These are phyloP conservation scores for Phasia obesa DNA, from an alignment of 2,888 invertebrate genomes.

Conservation along the genomic window DNA sequence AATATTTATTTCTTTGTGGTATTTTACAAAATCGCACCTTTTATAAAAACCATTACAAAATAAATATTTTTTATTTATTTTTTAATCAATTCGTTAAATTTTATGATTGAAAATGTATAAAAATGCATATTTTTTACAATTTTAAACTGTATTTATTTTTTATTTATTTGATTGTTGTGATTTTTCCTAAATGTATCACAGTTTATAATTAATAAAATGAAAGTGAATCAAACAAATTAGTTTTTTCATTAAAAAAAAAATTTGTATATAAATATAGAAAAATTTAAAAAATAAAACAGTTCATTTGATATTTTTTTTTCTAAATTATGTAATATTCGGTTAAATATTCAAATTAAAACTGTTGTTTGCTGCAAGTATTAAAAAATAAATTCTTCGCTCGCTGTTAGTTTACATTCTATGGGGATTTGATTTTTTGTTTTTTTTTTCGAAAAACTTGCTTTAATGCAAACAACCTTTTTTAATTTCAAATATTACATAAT, in stretches of 20 bases:
- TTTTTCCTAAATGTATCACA: constrained; percentile 77
- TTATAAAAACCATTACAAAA: constrained; percentile 47
- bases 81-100: constrained; percentile 12
- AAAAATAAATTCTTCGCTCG: constrained; percentile 69
- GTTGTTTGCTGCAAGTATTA: constrained; percentile 23
- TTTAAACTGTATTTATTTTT: constrained; percentile 55
- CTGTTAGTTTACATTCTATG: constrained; percentile 42
- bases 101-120: constrained; percentile 2
- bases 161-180: constrained; percentile 63
- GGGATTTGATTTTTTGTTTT: too few relatives aligned
- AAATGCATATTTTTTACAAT: constrained; percentile 67
- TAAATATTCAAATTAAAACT: constrained; percentile 3
- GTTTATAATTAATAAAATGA: constrained; percentile 75
- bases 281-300: constrained; percentile 65
- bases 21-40: constrained; percentile 65
- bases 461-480: constrained; percentile 13
- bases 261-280: constrained; percentile 40
- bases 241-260: constrained; percentile 5
- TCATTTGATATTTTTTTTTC: constrained; percentile 24
- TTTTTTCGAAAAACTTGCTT: constrained; percentile 37
- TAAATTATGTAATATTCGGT: constrained; percentile 67
- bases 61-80: constrained; percentile 28
- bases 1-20: constrained; percentile 49
- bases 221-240: constrained; percentile 42
- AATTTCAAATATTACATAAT: constrained; percentile 64